phyloP scores from a whole-genome alignment of 2,797 vertebrate genomes.

The Carcharodon carcharias region DNA sequence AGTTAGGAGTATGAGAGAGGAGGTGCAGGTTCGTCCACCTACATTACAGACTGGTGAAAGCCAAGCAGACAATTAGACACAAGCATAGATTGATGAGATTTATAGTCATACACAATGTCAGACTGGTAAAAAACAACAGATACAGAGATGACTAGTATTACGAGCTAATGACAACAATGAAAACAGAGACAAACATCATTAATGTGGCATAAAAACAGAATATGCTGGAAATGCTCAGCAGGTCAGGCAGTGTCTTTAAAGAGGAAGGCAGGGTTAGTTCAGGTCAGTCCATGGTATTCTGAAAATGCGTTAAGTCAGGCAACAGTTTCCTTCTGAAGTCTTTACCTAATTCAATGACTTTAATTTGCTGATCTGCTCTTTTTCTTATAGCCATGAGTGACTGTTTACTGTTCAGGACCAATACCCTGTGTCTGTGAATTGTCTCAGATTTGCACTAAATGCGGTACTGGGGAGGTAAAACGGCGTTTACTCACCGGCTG shows the following conservation, averaged over 20 bases:
- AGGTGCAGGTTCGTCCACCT: too few relatives aligned
- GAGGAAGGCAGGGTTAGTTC: neutral
- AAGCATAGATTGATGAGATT: neutral
- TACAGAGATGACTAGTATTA: neutral
- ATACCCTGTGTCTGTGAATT: neutral
- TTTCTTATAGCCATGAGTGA: neutral
- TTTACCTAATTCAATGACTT: neutral
- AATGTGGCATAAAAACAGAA: neutral
- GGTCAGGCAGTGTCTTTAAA: too few relatives aligned
- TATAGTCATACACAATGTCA: neutral
- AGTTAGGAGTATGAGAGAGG: too few relatives aligned
- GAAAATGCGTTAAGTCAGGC: neutral
- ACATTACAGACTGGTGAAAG: neutral
- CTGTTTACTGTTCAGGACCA: neutral
- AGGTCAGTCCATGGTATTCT: neutral
- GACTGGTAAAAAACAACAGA: neutral
- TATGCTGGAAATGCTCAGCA: too few relatives aligned
- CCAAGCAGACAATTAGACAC: neutral
- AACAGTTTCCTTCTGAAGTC: neutral
- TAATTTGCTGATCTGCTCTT: neutral
- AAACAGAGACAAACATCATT: neutral
- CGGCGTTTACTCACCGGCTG: too few relatives aligned
- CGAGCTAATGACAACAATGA: neutral
- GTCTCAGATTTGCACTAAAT: too few relatives aligned
- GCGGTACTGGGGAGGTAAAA: too few relatives aligned